Evolutionary conservation across 2,797 vertebrate species (phyloP), one percentile per base, ranked within the genome.

Genomic region (Ceyx erithaca): DNA sequence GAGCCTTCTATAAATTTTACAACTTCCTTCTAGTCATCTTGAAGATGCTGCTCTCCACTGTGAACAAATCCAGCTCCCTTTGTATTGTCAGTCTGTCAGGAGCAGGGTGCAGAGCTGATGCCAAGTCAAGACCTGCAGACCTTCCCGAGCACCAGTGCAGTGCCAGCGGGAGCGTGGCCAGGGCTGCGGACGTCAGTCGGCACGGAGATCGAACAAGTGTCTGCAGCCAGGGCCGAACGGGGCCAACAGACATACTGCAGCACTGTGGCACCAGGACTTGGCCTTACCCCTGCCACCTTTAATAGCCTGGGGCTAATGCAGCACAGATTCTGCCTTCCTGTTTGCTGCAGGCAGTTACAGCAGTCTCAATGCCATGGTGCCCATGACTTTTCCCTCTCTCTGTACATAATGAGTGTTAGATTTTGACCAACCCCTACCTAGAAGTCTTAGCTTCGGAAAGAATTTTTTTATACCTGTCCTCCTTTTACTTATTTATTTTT

Each of bases 1-100:
- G 82, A 87, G 85, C 33, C 54, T 68, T 70, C 70, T 76, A 59
- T 67, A 90, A 40, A 78, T 92, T 80, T 92, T 78, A 12, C 46
- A 94, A 58, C 79, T 90, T 95, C 81, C 79, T 80, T 66, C 55
- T 30, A 35, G 28, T 68, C 51, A 78, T 69, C 61, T 16, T 21
- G 35, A 77, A 71, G 66, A 82, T 35, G 69, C 75, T 73, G 68
- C 58, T 91, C 85, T 58, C 68, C 64, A n/a, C 2, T 23, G 57
- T 7, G 87, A 55, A 71, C 26, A 58, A 73, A 25, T 5, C 14
- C 64, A 57, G 35, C 59, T 63, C 16, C 35, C 37, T 46, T 22
- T 5, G 37, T 51, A 2, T 2, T 62, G 81, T 30, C 54, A 15
- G 10, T 28, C 26, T 31, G 31, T 30, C 66, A 2, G 5, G 64